phyloP scores from a whole-genome alignment of 1,140 invertebrate species.

The Eriocheir sinensis region DNA sequence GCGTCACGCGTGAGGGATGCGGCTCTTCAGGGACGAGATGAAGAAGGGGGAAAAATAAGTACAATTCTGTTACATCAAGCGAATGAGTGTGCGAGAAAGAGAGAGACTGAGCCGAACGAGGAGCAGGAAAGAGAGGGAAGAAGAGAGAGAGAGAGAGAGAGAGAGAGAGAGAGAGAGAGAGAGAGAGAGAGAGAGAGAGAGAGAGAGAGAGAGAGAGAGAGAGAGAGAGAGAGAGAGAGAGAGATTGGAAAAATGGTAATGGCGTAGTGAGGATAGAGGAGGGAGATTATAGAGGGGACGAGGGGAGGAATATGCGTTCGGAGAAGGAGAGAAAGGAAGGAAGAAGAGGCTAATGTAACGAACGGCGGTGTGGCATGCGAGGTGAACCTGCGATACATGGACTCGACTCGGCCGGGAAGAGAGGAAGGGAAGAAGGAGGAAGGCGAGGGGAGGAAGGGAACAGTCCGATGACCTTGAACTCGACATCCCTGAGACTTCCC shows the following conservation, averaged over 20 bases:
- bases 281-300: not conserved
- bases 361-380: not conserved
- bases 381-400: too few relatives aligned
- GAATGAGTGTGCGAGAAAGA: not conserved
- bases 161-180: not conserved
- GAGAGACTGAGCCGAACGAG: not conserved
- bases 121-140: not conserved
- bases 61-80: not conserved
- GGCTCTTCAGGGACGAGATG: not conserved
- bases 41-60: not conserved
- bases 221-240: too few relatives aligned
- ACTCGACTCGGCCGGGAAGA: not conserved
- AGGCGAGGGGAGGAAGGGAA: too few relatives aligned
- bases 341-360: not conserved
- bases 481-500: too few relatives aligned
- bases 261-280: not conserved
- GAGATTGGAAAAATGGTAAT: not conserved
- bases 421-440: not conserved
- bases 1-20: not conserved
- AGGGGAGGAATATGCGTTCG: not conserved
- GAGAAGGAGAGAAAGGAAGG: not conserved
- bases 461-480: not conserved
- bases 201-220: not conserved
- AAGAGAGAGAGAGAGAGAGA: not conserved
- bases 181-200: not conserved